Base-by-base conservation (phyloP, 64 coral and sea anemone species). In the Montipora efflorescens region DNA sequence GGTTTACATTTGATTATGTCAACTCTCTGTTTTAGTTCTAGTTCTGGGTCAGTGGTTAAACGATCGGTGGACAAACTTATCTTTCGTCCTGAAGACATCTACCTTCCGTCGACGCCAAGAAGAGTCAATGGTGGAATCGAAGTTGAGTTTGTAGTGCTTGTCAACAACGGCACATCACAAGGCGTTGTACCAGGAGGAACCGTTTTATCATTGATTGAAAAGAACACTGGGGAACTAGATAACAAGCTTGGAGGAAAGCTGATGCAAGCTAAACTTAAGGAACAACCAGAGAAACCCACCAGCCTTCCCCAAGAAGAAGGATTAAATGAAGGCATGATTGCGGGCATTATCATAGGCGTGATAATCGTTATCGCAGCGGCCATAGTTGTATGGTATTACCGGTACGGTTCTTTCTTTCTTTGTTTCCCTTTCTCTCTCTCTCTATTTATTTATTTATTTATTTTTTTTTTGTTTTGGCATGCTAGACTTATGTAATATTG, bases 361-460 rank as follows among this genome's bases (percentile, higher is more conserved):
- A 2, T 8, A 13, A 7, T 86, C 3, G 18, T 86, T 46, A 49
- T 86, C 9, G 50, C 49, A 5, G 82, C 62, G 19, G 82, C 82
- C 36, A 0, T 86, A 9, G 44, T 45, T 22, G 82, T 86, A 5
- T 71, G 82, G 82, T 72, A 86, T 86, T 86, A 50, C 62, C 67
- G 82, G 82, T 86, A 48, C 4, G 47, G 0, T 78, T 11, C 8
- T 64, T 15, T 14, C 13, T 64, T 7, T 11, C 13, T 64, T 64
- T 4, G 8, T 57, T 1, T 57, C 36, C 36, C 36, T 36, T 36
- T 36, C 36, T 36, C 36, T 36, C 28, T 28, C 36, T 36, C 36
- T 36, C 36, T 36, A 36, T 36, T 36, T 36, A 36, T 36, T 36
- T 36, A 2, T 36, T 36, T 36, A 2, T 36, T 36, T n/a, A n/a